These are phyloP conservation scores for Hoplostethus atlanticus DNA, from an alignment of 2,797 vertebrate genomes.

Conservation along the genomic window DNA sequence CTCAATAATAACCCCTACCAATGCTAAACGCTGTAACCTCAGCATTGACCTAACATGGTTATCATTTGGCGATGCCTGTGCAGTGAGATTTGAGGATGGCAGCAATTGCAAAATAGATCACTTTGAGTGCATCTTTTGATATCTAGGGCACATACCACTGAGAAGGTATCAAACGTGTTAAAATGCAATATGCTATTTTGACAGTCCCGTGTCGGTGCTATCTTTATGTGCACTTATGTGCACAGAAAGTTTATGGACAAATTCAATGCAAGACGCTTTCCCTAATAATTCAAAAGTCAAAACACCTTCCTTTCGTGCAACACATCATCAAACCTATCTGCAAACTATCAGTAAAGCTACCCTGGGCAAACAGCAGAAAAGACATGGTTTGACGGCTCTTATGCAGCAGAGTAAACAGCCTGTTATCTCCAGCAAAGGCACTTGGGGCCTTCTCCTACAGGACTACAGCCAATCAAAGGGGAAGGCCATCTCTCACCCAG, in stretches of 20 bases:
- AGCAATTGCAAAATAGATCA: slow-evolving; percentile 16
- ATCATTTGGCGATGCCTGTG: slow-evolving; percentile 21
- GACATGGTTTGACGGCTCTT: slow-evolving; percentile 20
- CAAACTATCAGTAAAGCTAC: slow-evolving; percentile 24
- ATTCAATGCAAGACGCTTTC: background rate
- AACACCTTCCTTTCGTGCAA: slow-evolving; percentile 14
- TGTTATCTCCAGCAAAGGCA: slow-evolving; percentile 35
- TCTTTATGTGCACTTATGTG: background rate
- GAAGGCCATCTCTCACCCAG: slow-evolving; percentile 21
- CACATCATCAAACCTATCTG: slow-evolving; percentile 19
- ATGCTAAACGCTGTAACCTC: slow-evolving; percentile 18
- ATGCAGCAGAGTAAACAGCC: slow-evolving; percentile 26
- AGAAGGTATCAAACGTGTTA: slow-evolving; percentile 11
- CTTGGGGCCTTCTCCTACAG: slow-evolving; percentile 28
- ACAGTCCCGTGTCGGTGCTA: background rate
- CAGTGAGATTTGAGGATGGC: background rate
- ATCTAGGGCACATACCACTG: slow-evolving; percentile 8
- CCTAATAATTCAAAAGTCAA: background rate
- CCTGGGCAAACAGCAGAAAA: slow-evolving; percentile 29
- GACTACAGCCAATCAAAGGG: slow-evolving; percentile 36
- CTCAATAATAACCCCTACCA: slow-evolving; percentile 41
- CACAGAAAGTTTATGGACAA: background rate
- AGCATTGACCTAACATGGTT: slow-evolving; percentile 18
- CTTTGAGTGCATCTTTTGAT: slow-evolving; percentile 21
- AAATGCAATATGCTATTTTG: background rate